Evolutionary conservation across 2,113 vertebrate genomes (phyloP), one percentile per base, ranked within the genome.

Genomic region (Ifrita kowaldi): DNA sequence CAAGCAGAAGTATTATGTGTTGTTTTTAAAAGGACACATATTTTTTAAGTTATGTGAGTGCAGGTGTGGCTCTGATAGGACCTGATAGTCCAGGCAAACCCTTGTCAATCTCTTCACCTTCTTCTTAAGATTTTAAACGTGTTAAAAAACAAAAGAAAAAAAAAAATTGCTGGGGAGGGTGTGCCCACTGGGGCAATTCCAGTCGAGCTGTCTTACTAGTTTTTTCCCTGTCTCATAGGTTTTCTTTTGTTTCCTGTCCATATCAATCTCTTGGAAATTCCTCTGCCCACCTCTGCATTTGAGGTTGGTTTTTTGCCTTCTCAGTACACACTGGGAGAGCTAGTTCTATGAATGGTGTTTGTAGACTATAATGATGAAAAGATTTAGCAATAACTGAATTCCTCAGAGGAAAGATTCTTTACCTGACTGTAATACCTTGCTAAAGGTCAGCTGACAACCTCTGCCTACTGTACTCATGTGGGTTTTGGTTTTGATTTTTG

Each of bases 391-490:
- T 64, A 52, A 21, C 11, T 16, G 60, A 6, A 60, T 91, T 91
- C 16, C 23, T 73, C 21, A 24, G 13, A 44, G 23, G 64, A 52
- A 46, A 62, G 41, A 42, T 68, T 79, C 39, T 93, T 79, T 22
- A 59, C 27, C 23, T 62, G 56, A n/a, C 15, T 0, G 0, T 50
- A 78, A 32, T 10, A 35, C 6, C 11, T 13, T 1, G 1, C 26
- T 50, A 39, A 33, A 47, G 6, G 19, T n/a, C 35, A 70, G 9
- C 27, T 52, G 47, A 19, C 9, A 39, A 26, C 6, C 5, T 6
- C 17, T 81, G 27, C 14, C 67, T 75, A 12, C 6, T 67, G 89
- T 53, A 30, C 3, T 4, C 4, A 11, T 49, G 7, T 57, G 46
- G 14, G 13, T 16, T 52, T 76, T 76, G 13, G 5, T 11, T 46